Evolutionary conservation across 2,888 invertebrate genomes (phyloP).

Genomic region (Oligia fasciuncula): DNA sequence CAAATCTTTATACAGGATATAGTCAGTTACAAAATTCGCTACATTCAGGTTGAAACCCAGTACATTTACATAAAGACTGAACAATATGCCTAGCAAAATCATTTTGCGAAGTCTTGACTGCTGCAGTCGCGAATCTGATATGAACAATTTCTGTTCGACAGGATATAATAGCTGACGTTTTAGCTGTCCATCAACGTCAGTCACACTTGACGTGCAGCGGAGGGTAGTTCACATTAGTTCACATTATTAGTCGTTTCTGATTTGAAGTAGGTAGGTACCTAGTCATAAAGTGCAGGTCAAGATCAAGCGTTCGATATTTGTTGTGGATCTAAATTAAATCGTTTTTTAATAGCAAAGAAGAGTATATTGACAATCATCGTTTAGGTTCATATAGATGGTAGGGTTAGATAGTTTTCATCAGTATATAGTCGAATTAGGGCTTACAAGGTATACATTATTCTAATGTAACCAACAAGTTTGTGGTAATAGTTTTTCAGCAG

Average conservation of each 20-base stretch:
- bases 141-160: slow-evolving; percentile 32
- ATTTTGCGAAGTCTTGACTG: slow-evolving; percentile 40
- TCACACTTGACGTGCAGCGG: slow-evolving; percentile 35
- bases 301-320: neutral
- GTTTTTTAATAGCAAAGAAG: neutral
- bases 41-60: slow-evolving; percentile 41
- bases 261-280: slow-evolving; percentile 2
- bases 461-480: neutral
- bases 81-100: slow-evolving; percentile 37
- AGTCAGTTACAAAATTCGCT: slow-evolving; percentile 69
- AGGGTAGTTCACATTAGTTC: slow-evolving; percentile 8
- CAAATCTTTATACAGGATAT: slow-evolving; percentile 71
- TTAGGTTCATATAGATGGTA: neutral
- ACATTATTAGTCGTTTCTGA: slow-evolving; percentile 4
- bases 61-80: slow-evolving; percentile 23
- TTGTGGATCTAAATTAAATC: neutral
- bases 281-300: neutral
- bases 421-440: neutral
- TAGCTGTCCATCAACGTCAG: slow-evolving; percentile 66
- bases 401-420: neutral
- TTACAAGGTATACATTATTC: neutral
- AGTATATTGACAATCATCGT: neutral
- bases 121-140: slow-evolving; percentile 27
- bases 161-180: slow-evolving; percentile 56
- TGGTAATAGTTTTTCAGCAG: neutral